Percentiles rank a stretch among this genome's conserved stretches.
phyloP scores from a whole-genome alignment of 2,113 vertebrate genomes.

The Philantomba maxwellii region DNA sequence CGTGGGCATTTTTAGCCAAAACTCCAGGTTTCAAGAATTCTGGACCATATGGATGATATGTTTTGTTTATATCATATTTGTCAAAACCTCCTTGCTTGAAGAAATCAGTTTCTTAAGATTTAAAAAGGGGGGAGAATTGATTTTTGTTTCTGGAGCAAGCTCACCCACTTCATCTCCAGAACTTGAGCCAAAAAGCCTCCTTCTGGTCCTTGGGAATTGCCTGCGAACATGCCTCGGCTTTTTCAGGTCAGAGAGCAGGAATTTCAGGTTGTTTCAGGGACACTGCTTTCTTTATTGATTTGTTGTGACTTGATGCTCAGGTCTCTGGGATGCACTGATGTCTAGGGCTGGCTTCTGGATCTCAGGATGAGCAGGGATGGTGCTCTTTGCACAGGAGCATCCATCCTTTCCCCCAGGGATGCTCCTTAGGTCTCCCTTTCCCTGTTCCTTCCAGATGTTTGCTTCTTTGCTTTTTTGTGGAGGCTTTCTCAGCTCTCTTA shows the following conservation, averaged over 20 bases:
- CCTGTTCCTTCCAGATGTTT: background rate
- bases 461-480: background rate
- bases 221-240: accelerated
- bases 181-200: accelerated
- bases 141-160: accelerated
- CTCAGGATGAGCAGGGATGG: background rate
- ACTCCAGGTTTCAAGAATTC: background rate
- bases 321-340: background rate
- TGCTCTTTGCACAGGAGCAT: background rate
- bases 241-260: background rate
- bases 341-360: background rate
- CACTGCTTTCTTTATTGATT: accelerated
- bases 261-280: background rate
- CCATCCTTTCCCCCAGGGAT: accelerated
- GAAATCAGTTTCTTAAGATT: background rate
- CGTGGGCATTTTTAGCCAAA: slow-evolving; percentile 28
- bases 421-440: accelerated
- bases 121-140: background rate
- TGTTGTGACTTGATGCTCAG: background rate
- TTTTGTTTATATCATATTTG: slow-evolving; percentile 52
- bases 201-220: background rate
- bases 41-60: slow-evolving; percentile 4
- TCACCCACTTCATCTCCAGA: background rate
- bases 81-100: slow-evolving; percentile 25
- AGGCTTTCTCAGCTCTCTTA: background rate